These are phyloP conservation scores for Acanthurus lineatus DNA, from an alignment of 2,797 vertebrate species.

Conservation along the genomic window DNA sequence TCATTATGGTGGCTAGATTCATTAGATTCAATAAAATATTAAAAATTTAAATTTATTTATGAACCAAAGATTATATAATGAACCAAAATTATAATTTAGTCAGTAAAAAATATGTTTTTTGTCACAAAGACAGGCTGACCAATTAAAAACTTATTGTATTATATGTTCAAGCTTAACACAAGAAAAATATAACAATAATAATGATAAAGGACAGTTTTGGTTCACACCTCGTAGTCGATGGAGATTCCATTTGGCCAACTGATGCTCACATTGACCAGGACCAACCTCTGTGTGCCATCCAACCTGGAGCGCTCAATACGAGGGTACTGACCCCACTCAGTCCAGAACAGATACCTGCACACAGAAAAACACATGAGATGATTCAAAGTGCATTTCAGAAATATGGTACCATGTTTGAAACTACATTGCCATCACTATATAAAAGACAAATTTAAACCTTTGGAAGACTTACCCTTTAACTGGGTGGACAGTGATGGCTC, in stretches of 20 bases:
- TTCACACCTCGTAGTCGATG: constrained; percentile 93
- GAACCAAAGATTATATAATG: not conserved
- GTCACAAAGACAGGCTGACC: not conserved
- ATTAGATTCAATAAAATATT: not conserved
- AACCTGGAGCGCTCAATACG: constrained; percentile 95
- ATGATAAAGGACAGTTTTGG: not conserved
- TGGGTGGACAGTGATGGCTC: constrained; percentile 96
- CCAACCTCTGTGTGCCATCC: constrained; percentile 91
- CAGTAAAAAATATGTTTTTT: not conserved
- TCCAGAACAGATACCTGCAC: constrained; percentile 96
- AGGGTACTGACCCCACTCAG: constrained; percentile 98
- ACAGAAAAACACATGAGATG: constrained; percentile 4
- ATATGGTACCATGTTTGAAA: not conserved
- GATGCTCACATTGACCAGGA: constrained; percentile 95
- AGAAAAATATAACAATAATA: not conserved
- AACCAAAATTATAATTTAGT: not conserved
- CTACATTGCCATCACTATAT: not conserved
- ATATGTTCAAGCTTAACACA: not conserved
- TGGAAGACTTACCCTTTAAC: constrained; percentile 91
- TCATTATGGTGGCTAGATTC: not conserved
- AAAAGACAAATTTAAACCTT: not conserved
- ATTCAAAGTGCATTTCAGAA: not conserved
- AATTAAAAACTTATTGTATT: not conserved
- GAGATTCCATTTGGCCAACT: constrained; percentile 99
- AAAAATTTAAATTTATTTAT: not conserved